Base-by-base conservation (phyloP, 2,888 invertebrate genomes). In the Patella ulyssiponensis region DNA sequence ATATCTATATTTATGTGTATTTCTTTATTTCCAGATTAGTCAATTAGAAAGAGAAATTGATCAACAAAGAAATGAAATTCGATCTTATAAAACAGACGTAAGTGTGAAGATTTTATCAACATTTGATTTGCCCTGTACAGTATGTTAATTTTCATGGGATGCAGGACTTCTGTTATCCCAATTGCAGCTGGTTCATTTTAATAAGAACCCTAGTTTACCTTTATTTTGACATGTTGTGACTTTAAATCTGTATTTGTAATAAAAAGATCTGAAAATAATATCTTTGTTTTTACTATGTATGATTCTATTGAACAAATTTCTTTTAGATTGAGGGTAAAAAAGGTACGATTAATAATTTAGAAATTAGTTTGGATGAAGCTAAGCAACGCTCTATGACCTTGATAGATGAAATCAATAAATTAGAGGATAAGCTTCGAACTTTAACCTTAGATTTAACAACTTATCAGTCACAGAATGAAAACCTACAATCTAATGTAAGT, bases 341-440 rank as follows among this genome's bases (percentile, higher is more conserved):
- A 69, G 83, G 84, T 51, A 85, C 82, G 14, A 85, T 88, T 15
- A 84, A 83, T 72, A 86, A 83, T 64, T 81, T 91, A 15, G 90
- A 91, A 77, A 76, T 77, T 14, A 87, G 86, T 77, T 74, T 90
- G 74, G 87, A 87, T 27, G 89, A 89, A 20, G 77, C 85, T 15
- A 88, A 88, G 80, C 83, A 87, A 73, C 82, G 87, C 51, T 81
- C 84, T 74, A 64, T 84, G 3, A 82, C 85, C 51, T 87, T 86
- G 76, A 80, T 88, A 70, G 88, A 89, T 52, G 90, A 90, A 76
- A 87, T 90, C 73, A 83, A 81, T 52, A 77, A 86, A 14, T 85
- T 90, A 15, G 89, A 90, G 81, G 90, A 90, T 79, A 85, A 85
- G 75, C 81, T 89, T 11, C 80, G 89, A 15, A 86, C 86, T 58